phyloP scores from a whole-genome alignment of 2,888 invertebrate genomes.

The Hypsopygia costalis region DNA sequence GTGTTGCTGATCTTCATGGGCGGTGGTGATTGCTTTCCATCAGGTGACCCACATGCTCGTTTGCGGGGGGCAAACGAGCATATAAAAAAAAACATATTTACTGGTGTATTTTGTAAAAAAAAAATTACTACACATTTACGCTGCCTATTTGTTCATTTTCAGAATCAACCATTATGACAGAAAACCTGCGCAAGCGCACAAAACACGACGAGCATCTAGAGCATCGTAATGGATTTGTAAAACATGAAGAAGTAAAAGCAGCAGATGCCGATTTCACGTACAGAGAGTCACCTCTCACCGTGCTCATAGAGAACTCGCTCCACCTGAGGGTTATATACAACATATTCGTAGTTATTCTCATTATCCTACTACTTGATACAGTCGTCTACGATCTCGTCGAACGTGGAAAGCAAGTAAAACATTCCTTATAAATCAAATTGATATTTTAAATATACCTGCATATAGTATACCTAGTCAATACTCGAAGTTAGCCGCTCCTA shows the following conservation, averaged over 20 bases:
- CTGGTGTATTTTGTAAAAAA: too few species aligned
- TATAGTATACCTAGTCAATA: too few species aligned
- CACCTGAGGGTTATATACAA: constrained; percentile 93
- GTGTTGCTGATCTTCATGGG: too few species aligned
- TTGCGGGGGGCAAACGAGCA: too few species aligned
- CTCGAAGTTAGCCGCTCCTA: too few species aligned
- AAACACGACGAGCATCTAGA: constrained; percentile 16
- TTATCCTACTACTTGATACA: constrained; percentile 87
- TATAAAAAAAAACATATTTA: too few species aligned
- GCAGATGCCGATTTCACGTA: constrained; percentile 76
- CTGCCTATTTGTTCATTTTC: constrained; percentile 10
- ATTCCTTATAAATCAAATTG: neutral
- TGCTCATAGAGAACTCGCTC: constrained; percentile 84
- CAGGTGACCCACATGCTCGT: too few species aligned
- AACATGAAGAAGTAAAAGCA: constrained; percentile 28
- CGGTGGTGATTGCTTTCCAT: too few species aligned
- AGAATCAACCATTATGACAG: constrained; percentile 22
- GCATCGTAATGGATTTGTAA: constrained; percentile 34
- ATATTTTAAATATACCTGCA: constrained; percentile 14
- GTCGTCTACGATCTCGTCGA: constrained; percentile 86
- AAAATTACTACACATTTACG: too few species aligned
- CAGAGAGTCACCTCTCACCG: constrained; percentile 90
- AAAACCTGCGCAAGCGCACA: constrained; percentile 26
- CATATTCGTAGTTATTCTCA: constrained; percentile 88
- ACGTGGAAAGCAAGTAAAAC: constrained; percentile 85